These are phyloP conservation scores for Deilephila porcellus DNA, from an alignment of 2,888 invertebrate genomes.

Conservation along the genomic window DNA sequence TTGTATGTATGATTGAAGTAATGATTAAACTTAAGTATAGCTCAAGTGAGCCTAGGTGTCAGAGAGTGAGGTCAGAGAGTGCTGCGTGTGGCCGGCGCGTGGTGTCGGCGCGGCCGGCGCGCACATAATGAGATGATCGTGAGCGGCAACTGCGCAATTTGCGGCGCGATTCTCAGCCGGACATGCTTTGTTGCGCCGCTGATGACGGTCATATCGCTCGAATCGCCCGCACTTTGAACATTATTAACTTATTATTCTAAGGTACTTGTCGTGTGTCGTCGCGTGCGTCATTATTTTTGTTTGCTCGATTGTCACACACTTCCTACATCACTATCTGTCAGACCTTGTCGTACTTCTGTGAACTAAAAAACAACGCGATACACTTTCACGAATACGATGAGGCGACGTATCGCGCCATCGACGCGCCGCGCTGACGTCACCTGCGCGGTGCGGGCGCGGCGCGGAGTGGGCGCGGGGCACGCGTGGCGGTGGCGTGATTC, in stretches of 20 bases:
- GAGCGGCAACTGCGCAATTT: conserved; percentile 2
- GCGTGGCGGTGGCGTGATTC: background rate
- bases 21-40: no score
- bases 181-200: background rate
- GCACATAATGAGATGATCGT: conserved; percentile 4
- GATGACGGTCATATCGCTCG: background rate
- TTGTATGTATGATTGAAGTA: background rate
- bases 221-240: background rate
- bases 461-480: background rate
- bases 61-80: background rate
- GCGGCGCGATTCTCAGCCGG: background rate
- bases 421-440: conserved; percentile 17
- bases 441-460: background rate
- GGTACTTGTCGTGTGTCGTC: background rate
- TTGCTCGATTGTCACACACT: background rate
- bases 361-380: background rate
- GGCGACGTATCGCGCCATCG: background rate
- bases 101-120: background rate
- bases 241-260: background rate
- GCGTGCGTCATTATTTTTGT: background rate
- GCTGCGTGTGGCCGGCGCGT: background rate
- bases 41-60: no score
- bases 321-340: background rate
- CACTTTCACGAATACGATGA: conserved; percentile 2
- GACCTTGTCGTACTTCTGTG: background rate